Conservation (phyloP, 2,888 invertebrate genomes). For the Melanchra persicariae region DNA sequence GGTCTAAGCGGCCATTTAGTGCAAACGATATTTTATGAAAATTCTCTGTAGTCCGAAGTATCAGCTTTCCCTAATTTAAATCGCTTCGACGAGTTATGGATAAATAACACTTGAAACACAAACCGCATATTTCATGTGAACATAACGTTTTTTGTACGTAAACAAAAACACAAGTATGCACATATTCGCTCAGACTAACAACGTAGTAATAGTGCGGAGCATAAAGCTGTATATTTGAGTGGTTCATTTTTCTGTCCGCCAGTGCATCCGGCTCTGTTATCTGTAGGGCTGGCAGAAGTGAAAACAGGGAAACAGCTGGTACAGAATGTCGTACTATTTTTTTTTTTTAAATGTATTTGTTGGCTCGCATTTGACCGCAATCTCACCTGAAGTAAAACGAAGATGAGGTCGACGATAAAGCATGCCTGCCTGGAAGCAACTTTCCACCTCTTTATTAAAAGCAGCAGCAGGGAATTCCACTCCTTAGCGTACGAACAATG, state of each 20-base stretch:
- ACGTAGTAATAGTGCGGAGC: constrained; percentile 44
- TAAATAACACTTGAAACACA: constrained; percentile 14
- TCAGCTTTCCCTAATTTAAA: neutral
- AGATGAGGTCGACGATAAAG: too few species aligned
- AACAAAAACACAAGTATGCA: constrained; percentile 27
- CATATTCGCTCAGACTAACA: constrained; percentile 32
- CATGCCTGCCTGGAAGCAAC: too few species aligned
- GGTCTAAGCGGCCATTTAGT: constrained; percentile 13
- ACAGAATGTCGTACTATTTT: neutral
- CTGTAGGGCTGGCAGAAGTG: constrained; percentile 57
- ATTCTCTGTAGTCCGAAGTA: neutral
- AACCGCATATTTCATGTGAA: constrained; percentile 12
- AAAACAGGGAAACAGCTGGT: constrained; percentile 15
- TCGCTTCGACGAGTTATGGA: neutral
- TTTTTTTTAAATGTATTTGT: neutral
- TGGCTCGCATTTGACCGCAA: too few species aligned
- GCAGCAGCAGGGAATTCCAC: too few species aligned
- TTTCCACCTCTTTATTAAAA: too few species aligned
- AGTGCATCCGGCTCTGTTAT: constrained; percentile 60
- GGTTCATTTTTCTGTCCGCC: constrained; percentile 63
- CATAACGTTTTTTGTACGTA: constrained; percentile 15
- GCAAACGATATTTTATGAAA: constrained; percentile 7
- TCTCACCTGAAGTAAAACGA: too few species aligned
- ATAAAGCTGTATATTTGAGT: constrained; percentile 59
- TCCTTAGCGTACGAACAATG: too few species aligned